Evolutionary conservation across 1,140 invertebrate species (phyloP).

Genomic region (Neodiprion lecontei): DNA sequence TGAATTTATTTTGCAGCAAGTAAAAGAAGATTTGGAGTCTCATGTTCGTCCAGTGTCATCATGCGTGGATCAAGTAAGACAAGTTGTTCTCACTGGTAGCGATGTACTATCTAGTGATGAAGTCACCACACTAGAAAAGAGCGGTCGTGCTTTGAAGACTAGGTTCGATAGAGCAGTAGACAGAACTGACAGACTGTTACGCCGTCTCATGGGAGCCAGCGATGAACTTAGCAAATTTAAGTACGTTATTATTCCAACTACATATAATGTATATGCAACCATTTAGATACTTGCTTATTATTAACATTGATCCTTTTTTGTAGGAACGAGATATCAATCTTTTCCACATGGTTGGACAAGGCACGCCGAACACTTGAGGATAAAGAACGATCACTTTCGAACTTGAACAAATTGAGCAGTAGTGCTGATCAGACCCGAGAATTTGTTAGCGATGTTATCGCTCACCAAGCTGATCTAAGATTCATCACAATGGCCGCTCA

Average conservation of each 20-base stretch:
- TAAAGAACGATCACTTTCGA: conserved; percentile 83
- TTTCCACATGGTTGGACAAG: conserved; percentile 84
- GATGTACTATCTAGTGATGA: conserved; percentile 91
- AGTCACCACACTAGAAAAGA: conserved; percentile 83
- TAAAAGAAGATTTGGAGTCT: conserved; percentile 90
- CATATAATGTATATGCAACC: conserved; percentile 15
- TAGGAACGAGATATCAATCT: conserved; percentile 79
- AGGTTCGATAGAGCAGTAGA: conserved; percentile 83
- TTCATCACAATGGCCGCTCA: conserved; percentile 95
- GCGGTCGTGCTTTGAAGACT: conserved; percentile 81
- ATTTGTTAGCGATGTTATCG: conserved; percentile 93
- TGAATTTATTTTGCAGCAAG: conserved; percentile 67
- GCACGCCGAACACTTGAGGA: conserved; percentile 82
- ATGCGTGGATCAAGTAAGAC: conserved; percentile 90
- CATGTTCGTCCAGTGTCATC: conserved; percentile 86
- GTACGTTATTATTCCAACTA: conserved; percentile 51
- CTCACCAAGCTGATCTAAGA: conserved; percentile 91
- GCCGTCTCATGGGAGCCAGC: conserved; percentile 77
- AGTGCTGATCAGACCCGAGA: conserved; percentile 80
- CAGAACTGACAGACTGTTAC: conserved; percentile 79
- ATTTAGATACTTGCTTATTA: conserved; percentile 9
- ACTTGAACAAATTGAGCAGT: conserved; percentile 75
- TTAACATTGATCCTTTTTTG: conserved; percentile 25
- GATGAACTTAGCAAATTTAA: conserved; percentile 90
- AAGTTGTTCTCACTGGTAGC: conserved; percentile 86